A percentile compares a stretch with the other conserved stretches of the same genome.
Conservation (phyloP, 1,140 invertebrate genomes). For the Druon quercuslanigerum region DNA sequence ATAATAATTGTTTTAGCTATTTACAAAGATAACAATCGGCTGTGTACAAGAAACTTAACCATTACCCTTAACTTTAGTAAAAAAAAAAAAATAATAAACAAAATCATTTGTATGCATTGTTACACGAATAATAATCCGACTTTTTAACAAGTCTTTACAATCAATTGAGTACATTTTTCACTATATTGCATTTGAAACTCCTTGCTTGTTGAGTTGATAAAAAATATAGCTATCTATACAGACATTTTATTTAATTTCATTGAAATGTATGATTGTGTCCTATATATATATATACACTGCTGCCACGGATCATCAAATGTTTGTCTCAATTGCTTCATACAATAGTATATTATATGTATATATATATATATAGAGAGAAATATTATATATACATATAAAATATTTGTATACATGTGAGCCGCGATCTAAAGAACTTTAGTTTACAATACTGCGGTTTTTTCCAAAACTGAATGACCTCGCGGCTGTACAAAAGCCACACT, state of each 20-base stretch:
- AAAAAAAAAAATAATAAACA: not conserved
- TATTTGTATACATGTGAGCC: too few relatives aligned
- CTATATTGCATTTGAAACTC: not conserved
- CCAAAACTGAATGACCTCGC: too few relatives aligned
- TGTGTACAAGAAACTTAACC: conserved; percentile 36
- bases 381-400: not conserved
- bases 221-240: conserved; percentile 17
- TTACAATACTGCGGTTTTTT: too few relatives aligned
- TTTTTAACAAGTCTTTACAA: conserved; percentile 13
- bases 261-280: conserved; percentile 5
- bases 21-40: conserved; percentile 42
- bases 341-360: conserved; percentile 5
- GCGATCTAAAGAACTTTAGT: too few relatives aligned
- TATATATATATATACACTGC: not conserved
- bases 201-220: not conserved
- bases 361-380: not conserved
- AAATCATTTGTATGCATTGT: not conserved
- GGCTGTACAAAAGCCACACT: too few relatives aligned
- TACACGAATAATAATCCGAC: not conserved
- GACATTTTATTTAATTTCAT: conserved; percentile 3
- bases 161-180: conserved; percentile 2
- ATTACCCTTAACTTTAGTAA: not conserved
- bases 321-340: not conserved
- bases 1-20: conserved; percentile 40
- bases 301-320: not conserved